Evolutionary conservation across 2,113 vertebrate genomes (phyloP), one percentile per base, ranked within the genome.

Genomic region (Chaetops frenatus): DNA sequence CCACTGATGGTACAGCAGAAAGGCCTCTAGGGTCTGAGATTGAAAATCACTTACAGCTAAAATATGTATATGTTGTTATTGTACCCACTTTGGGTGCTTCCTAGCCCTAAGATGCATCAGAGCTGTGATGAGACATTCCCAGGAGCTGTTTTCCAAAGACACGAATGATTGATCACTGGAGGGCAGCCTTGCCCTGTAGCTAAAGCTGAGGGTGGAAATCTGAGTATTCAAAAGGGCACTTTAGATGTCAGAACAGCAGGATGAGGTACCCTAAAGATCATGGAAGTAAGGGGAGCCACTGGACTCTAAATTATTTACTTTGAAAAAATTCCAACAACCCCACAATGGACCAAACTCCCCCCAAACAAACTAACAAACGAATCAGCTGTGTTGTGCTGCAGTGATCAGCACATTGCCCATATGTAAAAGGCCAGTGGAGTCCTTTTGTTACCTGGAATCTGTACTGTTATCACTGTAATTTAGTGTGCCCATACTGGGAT

Each of bases 161-260:
- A 16, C 0, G 3, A 58, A 27, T 11, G 27, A 54, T 7, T 36
- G 48, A 65, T 88, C 94, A 19, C 82, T 81, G 69, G 93, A 92
- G 95, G 94, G 95, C 94, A 94, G 94, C 69, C 69, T 86, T 81
- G 54, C 33, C 60, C 54, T 29, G 67, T 24, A 73, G 80, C 50
- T 85, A 77, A 82, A 86, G 48, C 69, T 84, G 48, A 51, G 31
- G 15, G 33, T 33, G 33, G 35, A 22, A 21, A 29, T 35, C n/a
- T 19, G 8, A 25, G 33, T 18, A 36, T 13, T 82, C 24, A 44
- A 58, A 88, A 51, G 40, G 29, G 13, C 19, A 8, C 16, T 74
- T 86, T 3, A 53, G 40, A 72, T 2, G 0, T 50, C 62, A 70
- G 42, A 79, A 58, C 23, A 50, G 36, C 6, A 36, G 44, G 57